Conservation (phyloP, 2,888 invertebrate genomes). For the Meghimatium bilineatum region DNA sequence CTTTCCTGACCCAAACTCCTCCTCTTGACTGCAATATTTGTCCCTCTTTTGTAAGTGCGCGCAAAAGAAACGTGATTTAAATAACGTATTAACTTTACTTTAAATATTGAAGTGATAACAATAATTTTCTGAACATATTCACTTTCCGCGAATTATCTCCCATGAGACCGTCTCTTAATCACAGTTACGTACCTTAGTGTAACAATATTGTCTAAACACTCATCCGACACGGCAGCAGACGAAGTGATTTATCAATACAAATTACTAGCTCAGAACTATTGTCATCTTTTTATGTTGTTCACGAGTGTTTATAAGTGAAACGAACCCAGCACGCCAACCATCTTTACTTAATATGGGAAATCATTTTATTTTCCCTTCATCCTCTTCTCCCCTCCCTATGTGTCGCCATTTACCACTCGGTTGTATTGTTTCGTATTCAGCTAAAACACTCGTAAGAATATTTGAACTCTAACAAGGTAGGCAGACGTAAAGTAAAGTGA, state of each 20-base stretch:
- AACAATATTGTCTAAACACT: neutral
- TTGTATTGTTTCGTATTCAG: neutral
- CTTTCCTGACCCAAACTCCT: neutral
- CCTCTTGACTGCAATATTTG: neutral
- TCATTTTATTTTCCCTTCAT: neutral
- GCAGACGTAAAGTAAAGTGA: neutral
- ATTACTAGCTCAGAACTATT: neutral
- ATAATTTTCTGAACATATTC: constrained; percentile 3
- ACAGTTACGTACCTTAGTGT: neutral
- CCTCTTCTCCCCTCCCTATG: neutral
- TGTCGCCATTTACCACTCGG: neutral
- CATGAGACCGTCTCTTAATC: neutral
- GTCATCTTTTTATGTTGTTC: neutral
- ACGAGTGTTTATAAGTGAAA: neutral
- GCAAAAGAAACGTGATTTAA: neutral
- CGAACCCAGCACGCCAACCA: neutral
- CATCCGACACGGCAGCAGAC: neutral
- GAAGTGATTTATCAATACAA: neutral
- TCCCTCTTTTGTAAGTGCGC: neutral
- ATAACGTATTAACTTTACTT: neutral
- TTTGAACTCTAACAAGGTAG: neutral
- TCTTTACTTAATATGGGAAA: neutral
- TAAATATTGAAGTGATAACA: neutral
- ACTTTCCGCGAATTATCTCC: constrained; percentile 5
- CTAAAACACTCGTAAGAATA: neutral